These are phyloP conservation scores for Peromyscus maniculatus DNA, from an alignment of 2,113 vertebrate species.

Conservation along the genomic window DNA sequence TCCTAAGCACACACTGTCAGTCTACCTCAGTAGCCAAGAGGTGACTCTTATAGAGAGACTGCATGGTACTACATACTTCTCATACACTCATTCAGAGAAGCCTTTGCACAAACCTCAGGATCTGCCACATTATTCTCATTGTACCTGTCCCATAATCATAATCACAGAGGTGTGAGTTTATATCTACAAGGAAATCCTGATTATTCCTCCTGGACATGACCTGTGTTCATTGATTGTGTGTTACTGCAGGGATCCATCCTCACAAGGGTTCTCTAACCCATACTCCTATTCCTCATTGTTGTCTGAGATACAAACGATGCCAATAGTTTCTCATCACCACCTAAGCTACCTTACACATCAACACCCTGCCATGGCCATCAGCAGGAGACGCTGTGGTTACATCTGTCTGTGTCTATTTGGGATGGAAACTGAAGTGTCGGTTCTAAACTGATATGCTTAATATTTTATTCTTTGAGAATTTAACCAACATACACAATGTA, in stretches of 20 bases:
- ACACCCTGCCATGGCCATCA: not conserved
- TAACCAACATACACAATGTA: not conserved
- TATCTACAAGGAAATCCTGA: not conserved
- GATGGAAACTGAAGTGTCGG: not conserved
- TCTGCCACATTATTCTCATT: not conserved
- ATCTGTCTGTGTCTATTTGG: not conserved
- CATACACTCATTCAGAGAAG: not conserved
- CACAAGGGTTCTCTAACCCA: fast-evolving
- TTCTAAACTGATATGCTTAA: not conserved
- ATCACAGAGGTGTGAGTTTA: not conserved
- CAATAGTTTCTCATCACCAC: not conserved
- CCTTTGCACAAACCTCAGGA: not conserved
- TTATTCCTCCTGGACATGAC: not conserved
- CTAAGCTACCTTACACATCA: not conserved
- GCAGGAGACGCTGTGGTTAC: not conserved
- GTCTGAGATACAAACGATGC: not conserved
- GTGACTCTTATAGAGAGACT: not conserved
- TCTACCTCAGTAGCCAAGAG: not conserved
- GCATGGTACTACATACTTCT: not conserved
- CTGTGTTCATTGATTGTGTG: not conserved
- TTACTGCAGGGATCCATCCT: not conserved
- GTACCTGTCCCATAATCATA: not conserved
- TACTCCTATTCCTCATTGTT: not conserved
- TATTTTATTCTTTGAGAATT: not conserved
- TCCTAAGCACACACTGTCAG: fast-evolving